Conservation (phyloP, 2,888 invertebrate genomes). For the Cacoxenus indagator region DNA sequence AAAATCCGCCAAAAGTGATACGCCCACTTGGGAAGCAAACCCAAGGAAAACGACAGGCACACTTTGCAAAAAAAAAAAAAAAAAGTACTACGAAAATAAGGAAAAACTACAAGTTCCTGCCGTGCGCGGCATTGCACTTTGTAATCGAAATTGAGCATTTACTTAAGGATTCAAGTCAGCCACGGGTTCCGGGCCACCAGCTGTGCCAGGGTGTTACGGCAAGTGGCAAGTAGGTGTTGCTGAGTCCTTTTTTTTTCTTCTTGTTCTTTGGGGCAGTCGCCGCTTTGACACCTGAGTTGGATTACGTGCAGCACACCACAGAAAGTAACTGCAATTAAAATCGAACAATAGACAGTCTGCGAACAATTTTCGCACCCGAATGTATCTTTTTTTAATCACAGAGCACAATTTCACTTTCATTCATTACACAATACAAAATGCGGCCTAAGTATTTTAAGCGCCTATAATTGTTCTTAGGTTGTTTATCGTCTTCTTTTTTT, state of each 20-base stretch:
- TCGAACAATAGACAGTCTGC: background rate
- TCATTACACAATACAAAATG: conserved; percentile 11
- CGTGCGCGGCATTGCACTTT: background rate
- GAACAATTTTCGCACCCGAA: conserved; percentile 9
- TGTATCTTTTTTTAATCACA: background rate
- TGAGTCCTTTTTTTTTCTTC: too few species aligned
- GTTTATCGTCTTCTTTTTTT: background rate
- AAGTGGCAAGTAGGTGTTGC: background rate
- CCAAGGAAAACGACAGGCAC: background rate
- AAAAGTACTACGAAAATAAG: background rate
- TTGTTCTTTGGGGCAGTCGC: background rate
- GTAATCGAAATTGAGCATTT: conserved; percentile 14
- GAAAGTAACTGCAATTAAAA: conserved; percentile 6
- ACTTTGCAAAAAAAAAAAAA: conserved; percentile 3
- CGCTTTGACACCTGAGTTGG: background rate
- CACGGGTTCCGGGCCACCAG: background rate
- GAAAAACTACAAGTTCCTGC: background rate
- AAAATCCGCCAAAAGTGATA: background rate
- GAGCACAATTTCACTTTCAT: conserved; percentile 15
- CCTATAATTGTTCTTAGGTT: background rate
- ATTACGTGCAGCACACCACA: background rate
- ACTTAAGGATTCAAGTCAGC: background rate
- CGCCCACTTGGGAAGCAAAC: conserved; percentile 1
- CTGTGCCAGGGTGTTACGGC: background rate
- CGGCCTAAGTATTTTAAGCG: background rate